Conservation (phyloP, 2,888 invertebrate species). For the Mythimna loreyi region DNA sequence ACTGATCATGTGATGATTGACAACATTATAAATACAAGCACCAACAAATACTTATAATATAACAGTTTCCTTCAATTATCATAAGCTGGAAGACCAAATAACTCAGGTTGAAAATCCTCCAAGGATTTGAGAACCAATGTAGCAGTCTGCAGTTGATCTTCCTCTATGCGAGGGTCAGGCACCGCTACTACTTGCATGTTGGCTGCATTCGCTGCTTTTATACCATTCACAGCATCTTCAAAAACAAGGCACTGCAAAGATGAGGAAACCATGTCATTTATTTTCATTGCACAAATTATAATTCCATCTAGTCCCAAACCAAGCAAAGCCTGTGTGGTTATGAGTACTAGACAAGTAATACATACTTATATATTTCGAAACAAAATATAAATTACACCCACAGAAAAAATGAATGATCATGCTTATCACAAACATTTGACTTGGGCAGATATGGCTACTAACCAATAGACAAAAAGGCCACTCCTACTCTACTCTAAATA, state of each 20-base stretch:
- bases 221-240: conserved; percentile 98
- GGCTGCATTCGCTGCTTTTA: conserved; percentile 94
- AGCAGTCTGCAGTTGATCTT: conserved; percentile 83
- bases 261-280: not conserved
- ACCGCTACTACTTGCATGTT: conserved; percentile 96
- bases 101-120: conserved; percentile 95
- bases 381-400: too few relatives aligned
- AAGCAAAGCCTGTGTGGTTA: too few relatives aligned
- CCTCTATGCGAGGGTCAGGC: conserved; percentile 91
- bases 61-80: conserved; percentile 46
- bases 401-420: too few relatives aligned
- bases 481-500: too few relatives aligned
- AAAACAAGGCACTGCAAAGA: conserved; percentile 94
- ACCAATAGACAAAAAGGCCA: too few relatives aligned
- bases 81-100: conserved; percentile 94
- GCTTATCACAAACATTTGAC: too few relatives aligned
- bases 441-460: too few relatives aligned
- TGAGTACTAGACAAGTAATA: too few relatives aligned
- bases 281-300: not conserved
- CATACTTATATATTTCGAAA: too few relatives aligned
- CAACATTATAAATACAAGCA: conserved; percentile 56
- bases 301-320: too few relatives aligned
- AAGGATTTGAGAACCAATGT: conserved; percentile 93
- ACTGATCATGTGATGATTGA: conserved; percentile 42
- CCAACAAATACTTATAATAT: conserved; percentile 44